Base-by-base conservation (phyloP, 1,140 invertebrate species). In the Chironomus striatipennis region DNA sequence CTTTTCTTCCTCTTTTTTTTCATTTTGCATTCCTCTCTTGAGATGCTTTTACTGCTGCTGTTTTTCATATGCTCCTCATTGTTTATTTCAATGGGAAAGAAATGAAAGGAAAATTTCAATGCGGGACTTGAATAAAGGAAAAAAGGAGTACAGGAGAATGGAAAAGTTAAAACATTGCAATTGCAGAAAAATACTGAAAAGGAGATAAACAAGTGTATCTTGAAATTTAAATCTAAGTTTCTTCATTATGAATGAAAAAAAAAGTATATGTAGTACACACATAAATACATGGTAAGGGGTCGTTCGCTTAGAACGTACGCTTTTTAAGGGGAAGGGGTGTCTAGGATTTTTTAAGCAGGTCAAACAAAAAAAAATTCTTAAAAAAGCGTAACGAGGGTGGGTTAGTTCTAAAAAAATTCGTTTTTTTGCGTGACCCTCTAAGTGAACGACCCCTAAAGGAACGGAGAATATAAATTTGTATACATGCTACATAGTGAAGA, bases 211-310 rank as follows among this genome's bases (percentile, higher is more conserved):
- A 57, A 70, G 20, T 70, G 65, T 70, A 21, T 21, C 65, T 70
- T 20, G 17, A 21, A 67, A 70, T 70, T 70, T 70, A 70, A 70
- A 70, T 70, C 65, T 70, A 70, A 70, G 65, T 70, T 70, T 70
- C 65, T 70, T 70, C 65, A 70, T 70, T 70, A 70, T 67, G 64
- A 17, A n/a, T 18, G 17, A 17, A 67, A 67, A 20, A 20, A 67
- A 5, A 67, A 12, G 47, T 57, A 12, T 57, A n/a, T n/a, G n/a
- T n/a, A 12, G 9, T 57, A n/a, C 47, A 57, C 47, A 57, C 47
- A 57, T 57, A 57, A 34, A 34, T 34, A 34, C 24, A 34, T 34
- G 24, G 24, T 34, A 34, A n/a, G n/a, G n/a, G n/a, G n/a, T n/a
- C n/a, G n/a, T n/a, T n/a, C n/a, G n/a, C n/a, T n/a, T n/a, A n/a